A percentile compares a stretch with the other conserved stretches of the same genome.
phyloP scores from a whole-genome alignment of 2,888 invertebrate genomes.

The Pandemis corylana region DNA sequence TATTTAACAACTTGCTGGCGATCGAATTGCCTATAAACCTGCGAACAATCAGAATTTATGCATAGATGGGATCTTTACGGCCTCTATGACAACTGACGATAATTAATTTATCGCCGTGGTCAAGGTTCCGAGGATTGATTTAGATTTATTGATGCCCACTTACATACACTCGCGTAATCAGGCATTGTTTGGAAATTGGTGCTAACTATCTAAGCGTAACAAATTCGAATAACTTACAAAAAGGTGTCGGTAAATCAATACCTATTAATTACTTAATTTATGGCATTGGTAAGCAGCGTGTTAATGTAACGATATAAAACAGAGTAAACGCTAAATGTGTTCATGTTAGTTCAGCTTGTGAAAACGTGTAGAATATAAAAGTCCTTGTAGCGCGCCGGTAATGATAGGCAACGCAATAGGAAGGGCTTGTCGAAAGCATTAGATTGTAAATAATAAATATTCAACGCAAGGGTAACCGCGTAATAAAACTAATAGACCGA shows the following conservation, averaged over 20 bases:
- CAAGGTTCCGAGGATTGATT: conserved; percentile 62
- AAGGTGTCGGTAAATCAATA: background rate
- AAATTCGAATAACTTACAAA: background rate
- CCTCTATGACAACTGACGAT: conserved; percentile 58
- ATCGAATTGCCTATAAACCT: conserved; percentile 76
- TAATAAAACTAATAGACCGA: conserved; percentile 78
- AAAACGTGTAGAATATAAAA: conserved; percentile 46
- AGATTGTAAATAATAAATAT: conserved; percentile 62
- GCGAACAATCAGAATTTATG: conserved; percentile 73
- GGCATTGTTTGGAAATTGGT: conserved; percentile 17
- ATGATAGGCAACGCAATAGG: conserved; percentile 52
- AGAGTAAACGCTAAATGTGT: conserved; percentile 3
- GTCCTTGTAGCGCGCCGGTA: conserved; percentile 50
- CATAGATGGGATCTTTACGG: conserved; percentile 66
- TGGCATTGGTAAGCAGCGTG: background rate
- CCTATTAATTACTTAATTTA: conserved; percentile 1
- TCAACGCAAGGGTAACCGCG: conserved; percentile 77
- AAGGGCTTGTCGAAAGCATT: conserved; percentile 68
- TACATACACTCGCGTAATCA: background rate
- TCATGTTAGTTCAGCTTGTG: conserved; percentile 20
- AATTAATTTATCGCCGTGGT: conserved; percentile 72
- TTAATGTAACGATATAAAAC: conserved; percentile 11
- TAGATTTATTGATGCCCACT: conserved; percentile 48
- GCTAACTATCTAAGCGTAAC: background rate
- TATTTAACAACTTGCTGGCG: conserved; percentile 73